Evolutionary conservation across 2,888 invertebrate genomes (phyloP), one percentile per base, ranked within the genome.

Genomic region (Lasioglossum figueresi): DNA sequence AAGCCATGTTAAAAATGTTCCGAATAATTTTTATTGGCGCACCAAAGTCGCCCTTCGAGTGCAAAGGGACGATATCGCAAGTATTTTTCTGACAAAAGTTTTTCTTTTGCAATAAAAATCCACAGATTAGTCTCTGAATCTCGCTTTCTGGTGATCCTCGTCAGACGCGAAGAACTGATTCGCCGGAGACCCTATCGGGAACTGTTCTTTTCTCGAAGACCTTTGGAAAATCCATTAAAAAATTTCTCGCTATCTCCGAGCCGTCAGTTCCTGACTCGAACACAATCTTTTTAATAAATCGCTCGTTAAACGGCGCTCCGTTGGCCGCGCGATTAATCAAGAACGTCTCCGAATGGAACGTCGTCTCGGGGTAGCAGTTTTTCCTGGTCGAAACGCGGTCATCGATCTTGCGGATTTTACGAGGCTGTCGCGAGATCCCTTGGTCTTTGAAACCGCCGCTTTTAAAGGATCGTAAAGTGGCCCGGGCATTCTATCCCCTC

Each of bases 381-480:
- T 34, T 23, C 45, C 10, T 34, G 45, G 16, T n/a, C 19, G 31
- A 82, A 66, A 79, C 59, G 56, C 52, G 83, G 63, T 31, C 71
- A 80, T 85, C 80, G 85, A 84, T 79, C 80, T 78, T 68, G 40
- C 70, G 66, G 84, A 83, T 71, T 88, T 88, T 88, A 88, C 84
- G 82, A 86, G 75, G 34, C 76, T 75, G 23, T 70, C 79, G 79
- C 75, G 45, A 66, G 79, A 81, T 81, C 79, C 43, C 31, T 56
- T 63, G 80, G 52, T 83, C 83, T 80, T 76, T 74, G 78, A 80
- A 78, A 73, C 66, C 74, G 80, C 34, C 71, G 81, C 79, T 86
- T 86, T 84, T 77, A 88, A 80, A 48, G 59, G 84, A 79, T 84
- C 88, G 76, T 88, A 88, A 88, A 88, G 82, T 78, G 78, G 71